Evolutionary conservation across 1,140 invertebrate species (phyloP).

Genomic region (Cheumatopsyche charites): DNA sequence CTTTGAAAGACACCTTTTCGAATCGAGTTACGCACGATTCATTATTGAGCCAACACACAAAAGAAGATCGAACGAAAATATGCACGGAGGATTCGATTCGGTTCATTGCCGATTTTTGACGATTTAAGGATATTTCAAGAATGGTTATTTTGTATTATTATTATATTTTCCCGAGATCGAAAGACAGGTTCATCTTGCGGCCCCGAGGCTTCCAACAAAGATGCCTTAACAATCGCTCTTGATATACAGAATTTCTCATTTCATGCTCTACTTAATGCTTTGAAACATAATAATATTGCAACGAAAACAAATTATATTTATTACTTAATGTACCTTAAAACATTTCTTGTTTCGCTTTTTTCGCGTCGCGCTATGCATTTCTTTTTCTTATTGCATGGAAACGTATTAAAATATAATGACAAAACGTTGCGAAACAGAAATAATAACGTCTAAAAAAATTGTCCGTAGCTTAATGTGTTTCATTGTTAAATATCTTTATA

Average conservation of each 20-base stretch:
- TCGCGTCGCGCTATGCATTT: conserved; percentile 1
- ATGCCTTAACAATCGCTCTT: conserved; percentile 30
- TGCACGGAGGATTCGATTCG: too few relatives aligned
- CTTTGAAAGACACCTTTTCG: conserved; percentile 25
- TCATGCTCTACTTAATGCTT: conserved; percentile 45
- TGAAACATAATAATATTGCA: conserved; percentile 42
- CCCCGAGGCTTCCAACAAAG: conserved; percentile 12
- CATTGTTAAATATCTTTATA: conserved; percentile 29
- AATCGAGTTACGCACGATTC: conserved; percentile 18
- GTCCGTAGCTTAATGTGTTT: conserved; percentile 19
- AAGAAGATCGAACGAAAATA: neutral
- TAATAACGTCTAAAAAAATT: conserved; percentile 25
- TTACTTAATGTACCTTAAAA: conserved; percentile 46
- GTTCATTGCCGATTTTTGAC: too few relatives aligned
- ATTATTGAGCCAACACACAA: neutral
- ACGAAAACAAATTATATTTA: conserved; percentile 47
- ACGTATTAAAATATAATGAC: conserved; percentile 32
- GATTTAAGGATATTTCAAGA: too few relatives aligned
- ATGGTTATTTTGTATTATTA: neutral
- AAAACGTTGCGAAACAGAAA: conserved; percentile 24
- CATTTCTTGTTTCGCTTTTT: conserved; percentile 27
- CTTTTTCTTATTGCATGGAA: conserved; percentile 14
- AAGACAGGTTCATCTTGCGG: neutral
- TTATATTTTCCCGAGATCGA: neutral
- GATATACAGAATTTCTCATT: conserved; percentile 44